Evolutionary conservation across 1,140 invertebrate species (phyloP).

Genomic region (Zaprionus camerounensis): DNA sequence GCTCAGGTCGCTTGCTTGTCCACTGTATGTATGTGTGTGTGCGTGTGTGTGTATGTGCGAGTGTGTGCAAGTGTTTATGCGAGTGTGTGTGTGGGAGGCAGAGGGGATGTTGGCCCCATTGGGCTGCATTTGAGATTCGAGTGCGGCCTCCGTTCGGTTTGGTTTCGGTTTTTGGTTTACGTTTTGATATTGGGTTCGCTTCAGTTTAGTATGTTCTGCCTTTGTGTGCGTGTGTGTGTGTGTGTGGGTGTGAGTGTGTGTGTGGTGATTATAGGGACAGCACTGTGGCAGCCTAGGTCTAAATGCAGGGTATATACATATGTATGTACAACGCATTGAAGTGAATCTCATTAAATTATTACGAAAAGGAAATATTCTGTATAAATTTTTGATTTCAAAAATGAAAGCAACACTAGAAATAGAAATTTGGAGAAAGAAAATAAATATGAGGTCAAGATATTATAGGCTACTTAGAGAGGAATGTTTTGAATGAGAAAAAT

Average conservation of each 20-base stretch:
- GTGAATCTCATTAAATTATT: too few species aligned
- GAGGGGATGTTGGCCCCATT: neutral
- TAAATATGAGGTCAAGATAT: too few species aligned
- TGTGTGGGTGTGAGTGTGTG: too few species aligned
- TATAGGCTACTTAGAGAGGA: too few species aligned
- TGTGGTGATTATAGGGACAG: neutral
- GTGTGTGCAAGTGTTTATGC: neutral
- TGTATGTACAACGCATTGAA: too few species aligned
- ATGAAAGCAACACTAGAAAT: too few species aligned
- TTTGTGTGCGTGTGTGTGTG: neutral
- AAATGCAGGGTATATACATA: neutral
- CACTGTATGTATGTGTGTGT: constrained; percentile 8
- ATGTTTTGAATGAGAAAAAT: too few species aligned
- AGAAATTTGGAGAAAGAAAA: too few species aligned
- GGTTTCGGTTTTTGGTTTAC: constrained; percentile 25
- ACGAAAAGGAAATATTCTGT: too few species aligned
- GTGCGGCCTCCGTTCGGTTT: constrained; percentile 32
- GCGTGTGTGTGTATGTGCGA: neutral
- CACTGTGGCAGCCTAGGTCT: neutral
- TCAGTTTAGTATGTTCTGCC: neutral
- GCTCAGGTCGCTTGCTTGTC: constrained; percentile 53
- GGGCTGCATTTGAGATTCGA: constrained; percentile 29
- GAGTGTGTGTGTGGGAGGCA: neutral
- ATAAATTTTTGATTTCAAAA: too few species aligned
- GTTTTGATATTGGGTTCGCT: constrained; percentile 20